These are phyloP conservation scores for Ascaphus truei DNA, from an alignment of 2,113 vertebrate genomes.

Conservation along the genomic window DNA sequence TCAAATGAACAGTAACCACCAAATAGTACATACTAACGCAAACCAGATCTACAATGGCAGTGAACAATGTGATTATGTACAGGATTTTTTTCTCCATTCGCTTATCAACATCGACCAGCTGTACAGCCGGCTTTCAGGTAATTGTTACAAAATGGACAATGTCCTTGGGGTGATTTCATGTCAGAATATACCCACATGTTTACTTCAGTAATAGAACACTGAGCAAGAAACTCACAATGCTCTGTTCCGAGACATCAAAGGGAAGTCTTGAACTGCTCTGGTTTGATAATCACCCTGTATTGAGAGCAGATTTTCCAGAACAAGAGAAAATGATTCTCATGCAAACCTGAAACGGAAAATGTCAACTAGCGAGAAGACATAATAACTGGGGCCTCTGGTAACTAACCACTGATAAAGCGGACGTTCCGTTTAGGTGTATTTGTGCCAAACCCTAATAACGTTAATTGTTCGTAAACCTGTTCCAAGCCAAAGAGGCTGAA, in stretches of 20 bases:
- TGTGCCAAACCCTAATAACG: not conserved
- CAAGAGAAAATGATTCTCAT: not conserved
- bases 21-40: not conserved
- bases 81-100: not conserved
- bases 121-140: not conserved
- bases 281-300: slow-evolving; percentile 11
- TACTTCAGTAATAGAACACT: slow-evolving; percentile 22
- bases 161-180: slow-evolving; percentile 7
- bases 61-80: not conserved
- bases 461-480: not conserved
- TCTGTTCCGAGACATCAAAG: slow-evolving; percentile 14
- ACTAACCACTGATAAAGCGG: not conserved
- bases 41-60: not conserved
- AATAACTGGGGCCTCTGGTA: not conserved
- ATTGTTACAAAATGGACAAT: slow-evolving; percentile 17
- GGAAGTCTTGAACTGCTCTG: not conserved
- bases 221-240: not conserved
- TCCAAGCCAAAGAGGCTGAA: not conserved
- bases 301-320: not conserved
- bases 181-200: slow-evolving; percentile 9
- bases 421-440: not conserved
- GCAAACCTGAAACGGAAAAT: not conserved
- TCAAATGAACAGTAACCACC: not conserved
- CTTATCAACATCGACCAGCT: not conserved
- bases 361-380: not conserved